Conservation (phyloP, 2,888 invertebrate species). For the Sipha maydis region DNA sequence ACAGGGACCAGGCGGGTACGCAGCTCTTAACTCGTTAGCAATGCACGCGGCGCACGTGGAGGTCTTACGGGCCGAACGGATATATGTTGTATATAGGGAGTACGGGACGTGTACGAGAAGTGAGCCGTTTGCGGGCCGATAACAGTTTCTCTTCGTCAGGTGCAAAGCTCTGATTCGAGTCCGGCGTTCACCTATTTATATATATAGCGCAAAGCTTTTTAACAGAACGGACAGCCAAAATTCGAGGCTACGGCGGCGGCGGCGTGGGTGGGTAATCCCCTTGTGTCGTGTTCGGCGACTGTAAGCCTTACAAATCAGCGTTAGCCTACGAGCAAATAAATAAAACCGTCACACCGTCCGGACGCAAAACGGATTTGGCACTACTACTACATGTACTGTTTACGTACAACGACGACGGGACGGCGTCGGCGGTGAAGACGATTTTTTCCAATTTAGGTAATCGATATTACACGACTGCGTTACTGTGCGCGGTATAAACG, state of each 20-base stretch:
- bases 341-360: slow-evolving; percentile 54
- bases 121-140: neutral
- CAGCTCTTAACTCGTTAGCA: slow-evolving; percentile 2
- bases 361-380: slow-evolving; percentile 61
- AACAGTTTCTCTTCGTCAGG: slow-evolving; percentile 55
- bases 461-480: slow-evolving; percentile 16
- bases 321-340: slow-evolving; percentile 54
- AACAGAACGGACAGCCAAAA: slow-evolving; percentile 54
- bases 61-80: neutral
- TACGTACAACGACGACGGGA: neutral
- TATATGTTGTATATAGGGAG: neutral
- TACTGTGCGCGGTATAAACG: neutral
- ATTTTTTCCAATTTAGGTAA: slow-evolving; percentile 60
- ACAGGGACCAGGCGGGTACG: neutral
- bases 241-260: neutral
- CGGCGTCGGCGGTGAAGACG: neutral
- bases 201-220: slow-evolving; percentile 35
- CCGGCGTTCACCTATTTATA: neutral
- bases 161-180: slow-evolving; percentile 33
- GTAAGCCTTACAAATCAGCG: slow-evolving; percentile 62
- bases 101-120: neutral
- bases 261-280: slow-evolving; percentile 32
- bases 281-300: slow-evolving; percentile 38
- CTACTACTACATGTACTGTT: neutral
- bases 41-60: neutral